A percentile compares a stretch with the other conserved stretches of the same genome.
These are phyloP conservation scores for Dendronephthya gigantea DNA, from an alignment of 64 coral and sea anemone genomes.

Conservation along the genomic window DNA sequence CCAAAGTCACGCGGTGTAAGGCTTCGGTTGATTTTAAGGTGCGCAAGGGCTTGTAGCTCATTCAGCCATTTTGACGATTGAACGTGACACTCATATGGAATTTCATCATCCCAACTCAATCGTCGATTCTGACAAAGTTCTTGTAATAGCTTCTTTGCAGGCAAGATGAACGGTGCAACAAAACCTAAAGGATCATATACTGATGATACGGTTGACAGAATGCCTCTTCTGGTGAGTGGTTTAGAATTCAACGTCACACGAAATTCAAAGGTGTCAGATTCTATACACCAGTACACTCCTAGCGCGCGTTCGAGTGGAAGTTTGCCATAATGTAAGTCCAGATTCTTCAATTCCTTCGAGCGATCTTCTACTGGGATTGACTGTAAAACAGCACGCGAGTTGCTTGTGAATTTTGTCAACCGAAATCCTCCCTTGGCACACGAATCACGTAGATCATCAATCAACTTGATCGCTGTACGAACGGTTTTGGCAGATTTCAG, in stretches of 20 bases:
- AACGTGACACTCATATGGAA: too few relatives aligned
- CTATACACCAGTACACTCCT: constrained; percentile 26
- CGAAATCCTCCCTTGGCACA: constrained; percentile 20
- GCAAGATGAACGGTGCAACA: background rate
- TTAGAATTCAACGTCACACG: background rate
- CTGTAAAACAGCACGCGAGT: constrained; percentile 17
- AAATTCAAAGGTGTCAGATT: constrained; percentile 27
- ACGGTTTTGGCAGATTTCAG: background rate
- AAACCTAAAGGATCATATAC: constrained; percentile 4
- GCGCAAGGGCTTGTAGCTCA: background rate
- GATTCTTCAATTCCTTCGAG: constrained; percentile 19
- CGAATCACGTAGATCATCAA: background rate
- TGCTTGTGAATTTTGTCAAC: constrained; percentile 11
- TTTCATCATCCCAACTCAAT: too few relatives aligned
- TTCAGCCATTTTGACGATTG: background rate
- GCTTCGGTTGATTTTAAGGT: background rate
- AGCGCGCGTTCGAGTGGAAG: constrained; percentile 32
- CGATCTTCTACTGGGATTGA: constrained; percentile 13
- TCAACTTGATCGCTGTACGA: background rate
- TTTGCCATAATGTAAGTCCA: constrained; percentile 11
- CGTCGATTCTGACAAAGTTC: constrained; percentile 14
- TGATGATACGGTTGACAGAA: background rate
- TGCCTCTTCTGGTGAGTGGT: constrained; percentile 6
- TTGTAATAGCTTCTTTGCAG: constrained; percentile 19
- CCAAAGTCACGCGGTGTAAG: constrained; percentile 17